These are phyloP conservation scores for Nipponacmea schrenckii DNA, from an alignment of 2,888 invertebrate species.

Conservation along the genomic window DNA sequence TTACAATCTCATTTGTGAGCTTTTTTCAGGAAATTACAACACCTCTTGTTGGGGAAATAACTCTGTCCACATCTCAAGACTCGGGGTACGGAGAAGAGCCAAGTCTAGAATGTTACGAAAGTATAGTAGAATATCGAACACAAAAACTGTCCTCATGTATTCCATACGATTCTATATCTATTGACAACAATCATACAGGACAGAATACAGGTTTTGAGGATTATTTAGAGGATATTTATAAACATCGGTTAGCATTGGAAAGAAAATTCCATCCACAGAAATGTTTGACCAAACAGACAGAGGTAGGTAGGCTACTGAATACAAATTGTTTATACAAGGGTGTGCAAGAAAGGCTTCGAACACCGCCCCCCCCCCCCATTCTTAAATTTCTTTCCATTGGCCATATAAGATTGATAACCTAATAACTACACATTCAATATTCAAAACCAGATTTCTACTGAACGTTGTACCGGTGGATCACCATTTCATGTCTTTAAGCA, in stretches of 20 bases:
- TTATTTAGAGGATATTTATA: slow-evolving; percentile 45
- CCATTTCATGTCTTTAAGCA: no score
- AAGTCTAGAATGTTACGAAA: slow-evolving; percentile 40
- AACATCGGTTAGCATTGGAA: slow-evolving; percentile 46
- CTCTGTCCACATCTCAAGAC: slow-evolving; percentile 24
- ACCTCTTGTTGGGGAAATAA: slow-evolving; percentile 20
- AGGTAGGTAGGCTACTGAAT: slow-evolving; percentile 32
- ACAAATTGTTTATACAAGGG: no score
- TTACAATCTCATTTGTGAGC: no score
- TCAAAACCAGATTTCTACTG: no score
- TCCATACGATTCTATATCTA: slow-evolving; percentile 8
- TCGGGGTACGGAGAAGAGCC: slow-evolving; percentile 41
- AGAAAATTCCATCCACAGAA: slow-evolving; percentile 41
- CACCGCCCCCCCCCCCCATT: no score
- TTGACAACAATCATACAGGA: slow-evolving; percentile 24
- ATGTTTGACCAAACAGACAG: slow-evolving; percentile 46
- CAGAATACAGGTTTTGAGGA: slow-evolving; percentile 46
- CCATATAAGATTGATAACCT: no score
- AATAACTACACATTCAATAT: no score
- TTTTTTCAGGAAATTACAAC: slow-evolving; percentile 7
- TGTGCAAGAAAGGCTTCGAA: no score
- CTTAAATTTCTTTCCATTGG: no score
- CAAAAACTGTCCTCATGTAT: slow-evolving; percentile 17
- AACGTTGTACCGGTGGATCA: no score
- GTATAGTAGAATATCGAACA: slow-evolving; percentile 35